These are phyloP conservation scores for Cyanoramphus novaezelandiae DNA, from an alignment of 2,113 vertebrate species.

Conservation along the genomic window DNA sequence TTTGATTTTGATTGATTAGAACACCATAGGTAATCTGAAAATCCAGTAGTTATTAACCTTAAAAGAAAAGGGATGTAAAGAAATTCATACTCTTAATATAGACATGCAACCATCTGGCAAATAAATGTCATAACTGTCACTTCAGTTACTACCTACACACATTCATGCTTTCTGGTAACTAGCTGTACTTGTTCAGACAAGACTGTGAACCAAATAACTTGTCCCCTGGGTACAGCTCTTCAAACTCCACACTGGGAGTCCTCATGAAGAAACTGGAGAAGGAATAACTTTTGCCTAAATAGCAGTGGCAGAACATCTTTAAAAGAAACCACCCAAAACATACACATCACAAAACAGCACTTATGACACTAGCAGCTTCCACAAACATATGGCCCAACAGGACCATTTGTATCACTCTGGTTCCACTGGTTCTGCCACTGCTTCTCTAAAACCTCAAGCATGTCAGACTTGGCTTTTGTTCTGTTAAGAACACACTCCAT, in stretches of 20 bases:
- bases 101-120: not conserved
- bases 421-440: not conserved
- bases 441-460: not conserved
- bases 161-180: not conserved
- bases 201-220: not conserved
- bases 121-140: not conserved
- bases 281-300: not conserved
- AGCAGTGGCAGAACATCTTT: not conserved
- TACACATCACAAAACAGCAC: rapidly evolving
- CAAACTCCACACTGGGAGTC: not conserved
- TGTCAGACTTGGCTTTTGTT: not conserved
- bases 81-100: not conserved
- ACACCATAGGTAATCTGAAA: not conserved
- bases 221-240: not conserved
- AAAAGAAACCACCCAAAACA: not conserved
- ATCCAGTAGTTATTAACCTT: not conserved
- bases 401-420: not conserved
- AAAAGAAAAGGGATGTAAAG: not conserved
- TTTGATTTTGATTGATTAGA: not conserved
- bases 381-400: not conserved
- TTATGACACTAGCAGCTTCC: not conserved
- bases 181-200: not conserved
- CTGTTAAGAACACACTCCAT: not conserved
- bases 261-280: not conserved
- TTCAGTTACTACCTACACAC: not conserved